Evolutionary conservation across 2,797 vertebrate genomes (phyloP).

Genomic region (Macropodus opercularis): DNA sequence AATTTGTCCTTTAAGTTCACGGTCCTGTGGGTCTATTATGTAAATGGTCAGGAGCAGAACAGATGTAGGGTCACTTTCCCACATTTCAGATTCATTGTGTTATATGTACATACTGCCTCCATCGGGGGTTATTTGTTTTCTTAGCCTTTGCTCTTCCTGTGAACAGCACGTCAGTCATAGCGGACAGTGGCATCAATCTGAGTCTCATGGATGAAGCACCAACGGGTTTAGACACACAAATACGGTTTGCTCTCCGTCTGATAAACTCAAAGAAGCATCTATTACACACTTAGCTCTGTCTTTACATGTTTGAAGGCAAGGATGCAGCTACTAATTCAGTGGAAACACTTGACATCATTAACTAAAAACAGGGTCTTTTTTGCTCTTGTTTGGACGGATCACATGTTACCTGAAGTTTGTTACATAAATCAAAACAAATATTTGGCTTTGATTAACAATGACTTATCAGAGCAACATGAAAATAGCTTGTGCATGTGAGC

Average conservation of each 20-base stretch:
- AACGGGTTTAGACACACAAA: conserved; percentile 22
- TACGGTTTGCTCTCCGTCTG: too few relatives aligned
- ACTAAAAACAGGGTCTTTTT: conserved; percentile 32
- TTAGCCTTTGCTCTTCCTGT: conserved; percentile 64
- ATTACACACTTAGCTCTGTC: too few relatives aligned
- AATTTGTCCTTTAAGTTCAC: conserved; percentile 17
- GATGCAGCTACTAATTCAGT: too few relatives aligned
- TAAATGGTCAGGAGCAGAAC: conserved; percentile 49
- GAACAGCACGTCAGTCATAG: conserved; percentile 28
- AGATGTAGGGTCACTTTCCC: conserved; percentile 72
- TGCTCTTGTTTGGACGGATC: conserved; percentile 15
- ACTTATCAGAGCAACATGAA: conserved; percentile 4
- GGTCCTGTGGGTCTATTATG: conserved; percentile 36
- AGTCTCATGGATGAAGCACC: conserved; percentile 31
- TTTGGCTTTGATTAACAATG: conserved; percentile 19
- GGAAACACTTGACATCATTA: conserved; percentile 33
- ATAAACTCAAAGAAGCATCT: too few relatives aligned
- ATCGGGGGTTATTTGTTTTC: conserved; percentile 59
- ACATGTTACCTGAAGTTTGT: conserved; percentile 14
- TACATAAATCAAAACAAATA: conserved; percentile 14
- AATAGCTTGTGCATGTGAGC: conserved; percentile 5
- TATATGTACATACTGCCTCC: conserved; percentile 11
- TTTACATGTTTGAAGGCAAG: too few relatives aligned
- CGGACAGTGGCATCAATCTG: conserved; percentile 40
- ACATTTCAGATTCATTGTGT: conserved; percentile 51